Evolutionary conservation across 1,140 invertebrate genomes (phyloP), one percentile per base, ranked within the genome.

Genomic region (Drosophila hydei): DNA sequence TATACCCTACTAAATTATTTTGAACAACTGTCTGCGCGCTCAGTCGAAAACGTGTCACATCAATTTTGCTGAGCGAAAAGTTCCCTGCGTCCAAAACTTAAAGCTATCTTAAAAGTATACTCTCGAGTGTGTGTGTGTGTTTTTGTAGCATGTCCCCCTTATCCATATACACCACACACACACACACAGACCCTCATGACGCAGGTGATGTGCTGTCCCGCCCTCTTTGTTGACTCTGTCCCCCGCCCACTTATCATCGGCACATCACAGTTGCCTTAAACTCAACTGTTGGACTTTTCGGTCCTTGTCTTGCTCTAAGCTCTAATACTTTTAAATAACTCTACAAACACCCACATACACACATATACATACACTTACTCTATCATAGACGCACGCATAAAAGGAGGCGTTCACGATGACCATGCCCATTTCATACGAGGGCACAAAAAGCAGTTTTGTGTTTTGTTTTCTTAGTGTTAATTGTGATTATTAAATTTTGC

Each of bases 61-160:
- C 75, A 91, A 90, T 91, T 91, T 91, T 91, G 90, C 79, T 91
- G 90, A 91, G 89, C 83, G 88, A 89, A 87, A 74, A 89, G 76
- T 91, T 79, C 90, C 90, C 90, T 91, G 90, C 88, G 72, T 87
- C 65, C 60, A 42, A 58, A 3, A 43, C 51, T 61, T 33, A 30
- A 30, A 9, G 27, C 33, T 43, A 21, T 50, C 45, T 61, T 23
- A 43, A 11, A 8, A 40, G 14, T 14, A 16, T 1, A 48, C 30
- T 61, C 30, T 12, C 30, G 42, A 27, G 25, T 48, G 9, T 55
- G 45, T 56, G 45, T 50, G 36, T 64, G n/a, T n/a, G n/a, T 42
- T 42, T 50, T 19, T 25, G 38, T 43, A 25, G 38, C 23, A 38
- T 72, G 63, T 43, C 54, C 54, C 54, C 23, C 9, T 36, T 18